Evolutionary conservation across 53 echinoderm and acorn worm species (phyloP), one percentile per base, ranked within the genome.

Genomic region (Astropecten irregularis): DNA sequence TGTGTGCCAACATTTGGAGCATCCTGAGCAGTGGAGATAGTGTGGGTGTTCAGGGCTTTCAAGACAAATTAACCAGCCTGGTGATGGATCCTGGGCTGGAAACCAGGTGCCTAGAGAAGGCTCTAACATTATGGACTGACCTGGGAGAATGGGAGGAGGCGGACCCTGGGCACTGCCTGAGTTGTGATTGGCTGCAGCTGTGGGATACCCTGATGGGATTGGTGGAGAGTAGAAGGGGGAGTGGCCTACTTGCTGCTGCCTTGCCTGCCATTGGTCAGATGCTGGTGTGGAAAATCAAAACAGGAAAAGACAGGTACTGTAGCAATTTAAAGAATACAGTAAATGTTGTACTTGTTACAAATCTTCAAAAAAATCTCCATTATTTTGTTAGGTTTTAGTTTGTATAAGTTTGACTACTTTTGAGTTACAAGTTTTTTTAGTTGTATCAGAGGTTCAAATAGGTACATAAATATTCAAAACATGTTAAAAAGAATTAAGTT

Each of bases 211-310:
- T 96, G 46, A 35, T 76, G 40, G 37, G 69, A 49, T 49, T 96
- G 87, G 77, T 76, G 7, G 70, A 67, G 18, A 66, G 87, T 10
- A 28, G 47, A 25, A 79, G 73, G 36, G 88, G 91, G 31, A 87
- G 74, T 53, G 82, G 66, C 32, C 61, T 88, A n/a, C 58, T 77
- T 67, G 86, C 82, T 25, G 66, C 89, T 34, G 79, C 88, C 33
- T 52, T 96, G 57, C 95, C 95, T 23, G 95, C 89, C 26, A 62
- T 62, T 62, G 79, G 79, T 46, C 47, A 48, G 79, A 44, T 60
- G 46, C 40, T 79, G 25, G 6, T 20, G 16, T 79, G 61, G 47
- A 44, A 15, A 21, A 15, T 58, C 39, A 18, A 76, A 4, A 57
- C 46, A 10, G 16, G 28, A 39, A 44, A n/a, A 60, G 33, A 60